Percentiles rank a stretch among this genome's conserved stretches.
These are phyloP conservation scores for Hephaestus fuliginosus DNA, from an alignment of 2,797 vertebrate genomes.

Conservation along the genomic window DNA sequence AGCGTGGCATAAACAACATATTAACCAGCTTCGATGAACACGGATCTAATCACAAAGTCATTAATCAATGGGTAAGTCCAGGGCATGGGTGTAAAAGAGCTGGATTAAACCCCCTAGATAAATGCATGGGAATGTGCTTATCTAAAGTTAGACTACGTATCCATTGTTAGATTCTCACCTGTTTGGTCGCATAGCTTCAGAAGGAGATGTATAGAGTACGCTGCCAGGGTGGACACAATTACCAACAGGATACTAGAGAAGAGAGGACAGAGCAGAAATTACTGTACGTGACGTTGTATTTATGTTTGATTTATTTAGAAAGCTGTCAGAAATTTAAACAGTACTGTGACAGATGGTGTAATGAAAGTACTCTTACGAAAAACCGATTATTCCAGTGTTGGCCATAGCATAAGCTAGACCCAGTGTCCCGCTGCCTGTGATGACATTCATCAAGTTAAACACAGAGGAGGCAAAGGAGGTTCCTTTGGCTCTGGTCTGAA, in stretches of 20 bases:
- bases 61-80: not conserved
- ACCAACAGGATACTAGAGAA: constrained; percentile 89
- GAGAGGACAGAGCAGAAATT: constrained; percentile 18
- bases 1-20: not conserved
- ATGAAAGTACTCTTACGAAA: constrained; percentile 87
- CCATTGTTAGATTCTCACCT: constrained; percentile 83
- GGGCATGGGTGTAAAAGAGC: not conserved
- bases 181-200: constrained; percentile 94
- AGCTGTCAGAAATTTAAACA: not conserved
- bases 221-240: constrained; percentile 89
- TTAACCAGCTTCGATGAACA: constrained; percentile 7
- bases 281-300: not conserved
- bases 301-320: not conserved
- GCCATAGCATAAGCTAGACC: constrained; percentile 95
- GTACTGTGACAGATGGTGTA: not conserved
- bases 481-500: constrained; percentile 63
- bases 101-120: not conserved
- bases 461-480: constrained; percentile 92
- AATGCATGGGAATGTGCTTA: constrained; percentile 11
- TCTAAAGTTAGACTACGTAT: constrained; percentile 27
- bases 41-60: constrained; percentile 32
- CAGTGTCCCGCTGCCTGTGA: constrained; percentile 97
- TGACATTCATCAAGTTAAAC: constrained; percentile 96
- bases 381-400: constrained; percentile 91
- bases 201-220: constrained; percentile 94